Percentiles rank a stretch among this genome's conserved stretches.
These are phyloP conservation scores for Azorinus chamasolen DNA, from an alignment of 2,888 invertebrate species.

Conservation along the genomic window DNA sequence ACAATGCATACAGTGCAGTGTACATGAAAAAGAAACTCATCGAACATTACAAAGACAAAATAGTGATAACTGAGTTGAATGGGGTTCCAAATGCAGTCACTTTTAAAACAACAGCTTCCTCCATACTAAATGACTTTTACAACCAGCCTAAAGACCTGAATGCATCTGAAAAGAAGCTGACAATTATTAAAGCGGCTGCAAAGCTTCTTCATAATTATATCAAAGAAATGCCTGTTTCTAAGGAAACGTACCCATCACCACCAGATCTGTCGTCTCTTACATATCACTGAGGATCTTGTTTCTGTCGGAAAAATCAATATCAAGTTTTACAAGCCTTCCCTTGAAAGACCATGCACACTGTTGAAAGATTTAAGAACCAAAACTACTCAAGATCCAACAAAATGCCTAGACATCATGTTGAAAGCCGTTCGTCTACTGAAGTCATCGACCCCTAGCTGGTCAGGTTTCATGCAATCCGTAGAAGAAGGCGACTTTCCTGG, in stretches of 20 bases:
- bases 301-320: constrained; percentile 9
- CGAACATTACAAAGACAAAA: constrained; percentile 46
- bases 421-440: constrained; percentile 18
- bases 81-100: constrained; percentile 58
- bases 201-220: constrained; percentile 66
- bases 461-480: constrained; percentile 12
- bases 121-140: constrained; percentile 50
- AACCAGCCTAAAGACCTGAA: constrained; percentile 15
- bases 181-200: constrained; percentile 63
- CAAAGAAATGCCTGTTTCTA: constrained; percentile 29
- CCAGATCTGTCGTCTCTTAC: constrained; percentile 4
- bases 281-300: constrained; percentile 36
- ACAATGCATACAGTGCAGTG: constrained; percentile 22
- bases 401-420: constrained; percentile 19
- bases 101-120: constrained; percentile 41
- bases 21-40: constrained; percentile 5
- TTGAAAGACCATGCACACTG: too few relatives aligned
- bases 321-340: background rate
- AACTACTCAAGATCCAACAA: background rate
- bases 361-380: too few relatives aligned
- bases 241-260: constrained; percentile 27
- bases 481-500: constrained; percentile 14
- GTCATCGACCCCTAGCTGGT: constrained; percentile 1
- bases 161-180: constrained; percentile 39
- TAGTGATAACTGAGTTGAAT: constrained; percentile 57